phyloP scores from a whole-genome alignment of 2,797 vertebrate species.

The Arrhamphus sclerolepis region DNA sequence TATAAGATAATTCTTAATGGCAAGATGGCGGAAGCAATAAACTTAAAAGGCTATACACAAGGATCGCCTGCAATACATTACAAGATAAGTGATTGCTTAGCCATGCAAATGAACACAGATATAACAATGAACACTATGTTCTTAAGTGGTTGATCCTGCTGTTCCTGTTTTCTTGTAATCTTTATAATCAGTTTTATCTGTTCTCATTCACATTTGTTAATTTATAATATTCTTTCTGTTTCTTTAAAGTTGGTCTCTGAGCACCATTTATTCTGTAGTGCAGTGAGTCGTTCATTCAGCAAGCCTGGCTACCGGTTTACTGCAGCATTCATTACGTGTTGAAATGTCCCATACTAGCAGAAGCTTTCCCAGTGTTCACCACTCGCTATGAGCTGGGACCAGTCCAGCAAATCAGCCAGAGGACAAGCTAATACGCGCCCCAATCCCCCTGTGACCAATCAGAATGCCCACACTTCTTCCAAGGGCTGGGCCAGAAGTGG shows the following conservation, averaged over 20 bases:
- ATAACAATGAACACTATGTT: not conserved
- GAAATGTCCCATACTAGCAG: conserved; percentile 60
- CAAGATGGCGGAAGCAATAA: conserved; percentile 16
- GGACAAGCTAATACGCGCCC: conserved; percentile 72
- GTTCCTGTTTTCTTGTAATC: conserved; percentile 33
- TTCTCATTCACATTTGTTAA: conserved; percentile 34
- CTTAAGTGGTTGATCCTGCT: conserved; percentile 17
- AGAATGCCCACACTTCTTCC: conserved; percentile 57
- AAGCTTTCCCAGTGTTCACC: conserved; percentile 63
- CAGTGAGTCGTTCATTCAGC: conserved; percentile 23
- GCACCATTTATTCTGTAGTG: conserved; percentile 32
- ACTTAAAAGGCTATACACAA: conserved; percentile 5
- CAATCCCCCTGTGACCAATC: conserved; percentile 75
- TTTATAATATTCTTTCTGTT: conserved; percentile 35
- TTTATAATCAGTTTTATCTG: conserved; percentile 20
- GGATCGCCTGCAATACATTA: too few relatives aligned
- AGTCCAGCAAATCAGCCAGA: conserved; percentile 73
- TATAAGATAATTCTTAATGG: conserved; percentile 43
- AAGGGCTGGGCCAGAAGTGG: conserved; percentile 69
- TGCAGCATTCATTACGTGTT: conserved; percentile 51
- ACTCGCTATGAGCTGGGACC: conserved; percentile 66
- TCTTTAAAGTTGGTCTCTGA: conserved; percentile 27
- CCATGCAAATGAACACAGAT: too few relatives aligned
- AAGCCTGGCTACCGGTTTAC: conserved; percentile 42
- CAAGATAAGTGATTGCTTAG: too few relatives aligned